Base-by-base conservation (phyloP, 2,113 vertebrate genomes). In the Caranx melampygus region DNA sequence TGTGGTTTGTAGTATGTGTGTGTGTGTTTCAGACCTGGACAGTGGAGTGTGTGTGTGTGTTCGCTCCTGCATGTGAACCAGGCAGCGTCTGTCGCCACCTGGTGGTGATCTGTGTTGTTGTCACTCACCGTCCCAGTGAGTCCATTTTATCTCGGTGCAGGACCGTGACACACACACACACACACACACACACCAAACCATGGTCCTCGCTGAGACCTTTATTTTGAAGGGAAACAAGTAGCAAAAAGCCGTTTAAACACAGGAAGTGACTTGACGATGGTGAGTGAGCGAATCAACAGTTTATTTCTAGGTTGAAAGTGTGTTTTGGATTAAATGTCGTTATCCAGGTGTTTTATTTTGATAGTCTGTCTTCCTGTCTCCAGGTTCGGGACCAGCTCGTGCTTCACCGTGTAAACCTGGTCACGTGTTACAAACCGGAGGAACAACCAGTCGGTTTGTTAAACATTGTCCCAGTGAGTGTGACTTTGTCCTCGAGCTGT, bases 51-150 rank as follows among this genome's bases (percentile, higher is more conserved):
- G 14, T 16, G 26, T 1, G 26, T 26, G 26, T 26, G 26, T 26
- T 26, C 26, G 26, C 33, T 21, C 57, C 44, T 33, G 44, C 21
- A 18, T 60, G 14, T 18, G 34, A 35, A 71, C 45, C 13, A n/a
- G 20, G 20, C 9, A 12, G 74, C 52, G 14, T 89, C 47, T 90
- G 88, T 75, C 81, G 57, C 87, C 88, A 60, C 45, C 88, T 6
- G 21, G 87, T 72, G 88, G 85, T 40, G 6, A 8, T 0, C 75
- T 1, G 6, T 31, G 35, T 55, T 66, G 13, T 8, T 0, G 6
- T 20, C 51, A 6, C 9, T 9, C 26, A 16, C n/a, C 62, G 37
- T 20, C 33, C 61, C 15, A 6, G 1, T 54, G 37, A 35, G 40
- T 58, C 10, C 3, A 37, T 63, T 49, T 71, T 3, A 49, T 64